Percentiles rank a stretch among this genome's conserved stretches.
These are phyloP conservation scores for Thereva unica DNA, from an alignment of 2,888 invertebrate species.

Conservation along the genomic window DNA sequence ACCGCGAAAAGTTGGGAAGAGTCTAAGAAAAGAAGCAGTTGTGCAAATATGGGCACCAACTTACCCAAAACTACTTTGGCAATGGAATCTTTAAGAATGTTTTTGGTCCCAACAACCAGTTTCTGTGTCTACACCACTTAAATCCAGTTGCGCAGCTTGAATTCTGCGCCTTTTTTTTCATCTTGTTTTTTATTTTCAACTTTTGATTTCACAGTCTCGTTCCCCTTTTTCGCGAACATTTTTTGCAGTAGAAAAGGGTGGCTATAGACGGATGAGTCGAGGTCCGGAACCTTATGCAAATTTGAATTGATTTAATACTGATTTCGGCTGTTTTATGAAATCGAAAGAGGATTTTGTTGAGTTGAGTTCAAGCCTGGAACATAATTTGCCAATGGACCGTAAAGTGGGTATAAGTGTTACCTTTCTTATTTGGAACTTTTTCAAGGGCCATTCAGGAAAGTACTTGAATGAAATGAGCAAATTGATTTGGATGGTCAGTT, in stretches of 20 bases:
- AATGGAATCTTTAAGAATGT: slow-evolving; percentile 17
- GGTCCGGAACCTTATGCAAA: too few relatives aligned
- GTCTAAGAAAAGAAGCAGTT: slow-evolving; percentile 18
- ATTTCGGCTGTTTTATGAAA: slow-evolving; percentile 12
- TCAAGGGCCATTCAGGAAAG: background rate
- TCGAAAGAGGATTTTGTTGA: slow-evolving; percentile 20
- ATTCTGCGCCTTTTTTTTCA: background rate
- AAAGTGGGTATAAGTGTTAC: slow-evolving; percentile 31
- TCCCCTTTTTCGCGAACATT: background rate
- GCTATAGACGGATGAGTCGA: too few relatives aligned
- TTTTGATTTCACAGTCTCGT: background rate
- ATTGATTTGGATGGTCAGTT: slow-evolving; percentile 12
- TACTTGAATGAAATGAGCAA: background rate
- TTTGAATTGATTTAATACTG: too few relatives aligned
- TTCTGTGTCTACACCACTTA: slow-evolving; percentile 8
- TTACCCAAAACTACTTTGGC: slow-evolving; percentile 18
- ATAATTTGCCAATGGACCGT: slow-evolving; percentile 11
- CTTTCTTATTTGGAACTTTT: slow-evolving; percentile 8
- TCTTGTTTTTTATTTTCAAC: background rate
- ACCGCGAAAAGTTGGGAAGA: slow-evolving; percentile 17
- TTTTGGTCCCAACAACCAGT: slow-evolving; percentile 9
- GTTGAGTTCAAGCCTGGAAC: slow-evolving; percentile 15
- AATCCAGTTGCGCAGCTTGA: slow-evolving; percentile 6
- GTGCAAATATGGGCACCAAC: slow-evolving; percentile 20
- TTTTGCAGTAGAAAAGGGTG: background rate